Base-by-base conservation (phyloP, 2,888 invertebrate genomes). In the Corbicula japonica region DNA sequence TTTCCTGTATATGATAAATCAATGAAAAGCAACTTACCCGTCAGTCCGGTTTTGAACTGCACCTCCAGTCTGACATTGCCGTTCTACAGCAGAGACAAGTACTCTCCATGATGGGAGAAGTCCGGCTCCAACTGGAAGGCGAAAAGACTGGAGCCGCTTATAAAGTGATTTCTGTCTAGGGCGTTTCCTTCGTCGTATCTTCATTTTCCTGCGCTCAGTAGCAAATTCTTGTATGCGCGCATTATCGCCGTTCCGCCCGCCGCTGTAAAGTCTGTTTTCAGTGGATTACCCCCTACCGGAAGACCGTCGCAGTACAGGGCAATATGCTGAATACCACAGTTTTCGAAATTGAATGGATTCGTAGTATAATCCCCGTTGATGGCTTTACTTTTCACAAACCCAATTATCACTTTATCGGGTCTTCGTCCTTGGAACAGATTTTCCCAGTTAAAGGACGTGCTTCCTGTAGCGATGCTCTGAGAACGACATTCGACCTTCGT, bases 341-440 rank as follows among this genome's bases (percentile, higher is more conserved):
- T n/a, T n/a, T n/a, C n/a, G n/a, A n/a, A n/a, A n/a, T n/a, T n/a
- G n/a, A n/a, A n/a, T n/a, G n/a, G n/a, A n/a, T 63, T 63, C 12
- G 63, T 44, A n/a, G 34, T 44, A n/a, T 63, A 63, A 63, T 63
- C 63, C 12, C 63, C 63, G 48, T n/a, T 63, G n/a, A n/a, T n/a
- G n/a, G 71, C 62, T 54, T 61, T 71, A 41, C 62, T 62, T 41
- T 71, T 62, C 21, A 71, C 62, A 28, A 71, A 71, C 15, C 71
- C 71, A 6, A 71, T 35, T 28, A 71, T 63, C 6, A 71, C 38
- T 23, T 38, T 71, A 28, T 71, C 58, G 1, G 71, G 71, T 26
- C 30, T 6, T 48, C 32, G 38, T 18, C 48, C 30, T 48, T 48
- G 44, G n/a, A 46, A 48, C 46, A 63, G 44, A 28, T 63, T 63